A percentile compares a stretch with the other conserved stretches of the same genome.
These are phyloP conservation scores for Pyrocephalus nanus DNA, from an alignment of 2,797 vertebrate species.

Conservation along the genomic window DNA sequence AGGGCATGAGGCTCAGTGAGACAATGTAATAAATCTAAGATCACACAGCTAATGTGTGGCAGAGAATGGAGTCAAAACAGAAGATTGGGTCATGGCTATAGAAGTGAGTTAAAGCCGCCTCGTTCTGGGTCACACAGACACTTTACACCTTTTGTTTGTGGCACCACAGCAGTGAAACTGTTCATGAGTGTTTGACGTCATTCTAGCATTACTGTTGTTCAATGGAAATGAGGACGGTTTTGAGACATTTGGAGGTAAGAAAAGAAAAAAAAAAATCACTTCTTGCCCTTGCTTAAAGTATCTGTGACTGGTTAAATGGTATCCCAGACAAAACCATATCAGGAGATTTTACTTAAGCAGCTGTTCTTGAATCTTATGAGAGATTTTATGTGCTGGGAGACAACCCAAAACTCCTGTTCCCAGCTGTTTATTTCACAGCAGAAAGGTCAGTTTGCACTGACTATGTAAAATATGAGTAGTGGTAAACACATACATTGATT, in stretches of 20 bases:
- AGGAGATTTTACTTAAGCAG: conserved; percentile 18
- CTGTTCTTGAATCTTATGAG: conserved; percentile 26
- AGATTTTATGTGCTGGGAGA: not conserved
- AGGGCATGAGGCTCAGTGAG: not conserved
- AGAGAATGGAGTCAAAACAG: not conserved
- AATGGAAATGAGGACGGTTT: not conserved
- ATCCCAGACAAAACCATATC: conserved; percentile 13
- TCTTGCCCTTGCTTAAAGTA: not conserved
- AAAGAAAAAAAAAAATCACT: conserved; percentile 28
- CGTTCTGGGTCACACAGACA: not conserved
- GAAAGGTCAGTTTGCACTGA: not conserved
- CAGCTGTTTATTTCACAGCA: not conserved
- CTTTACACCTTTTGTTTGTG: not conserved
- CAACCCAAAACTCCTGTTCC: not conserved
- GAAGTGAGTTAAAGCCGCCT: not conserved
- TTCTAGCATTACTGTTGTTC: not conserved
- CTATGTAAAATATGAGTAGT: conserved; percentile 14
- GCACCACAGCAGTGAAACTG: accelerated
- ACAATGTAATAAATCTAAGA: not conserved
- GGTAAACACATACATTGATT: not conserved
- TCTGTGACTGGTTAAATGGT: conserved; percentile 21
- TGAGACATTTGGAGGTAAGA: not conserved
- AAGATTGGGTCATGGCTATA: not conserved
- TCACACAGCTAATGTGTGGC: not conserved
- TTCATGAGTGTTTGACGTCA: accelerated